Base-by-base conservation (phyloP, 2,888 invertebrate genomes). In the Heteropelma amictum region DNA sequence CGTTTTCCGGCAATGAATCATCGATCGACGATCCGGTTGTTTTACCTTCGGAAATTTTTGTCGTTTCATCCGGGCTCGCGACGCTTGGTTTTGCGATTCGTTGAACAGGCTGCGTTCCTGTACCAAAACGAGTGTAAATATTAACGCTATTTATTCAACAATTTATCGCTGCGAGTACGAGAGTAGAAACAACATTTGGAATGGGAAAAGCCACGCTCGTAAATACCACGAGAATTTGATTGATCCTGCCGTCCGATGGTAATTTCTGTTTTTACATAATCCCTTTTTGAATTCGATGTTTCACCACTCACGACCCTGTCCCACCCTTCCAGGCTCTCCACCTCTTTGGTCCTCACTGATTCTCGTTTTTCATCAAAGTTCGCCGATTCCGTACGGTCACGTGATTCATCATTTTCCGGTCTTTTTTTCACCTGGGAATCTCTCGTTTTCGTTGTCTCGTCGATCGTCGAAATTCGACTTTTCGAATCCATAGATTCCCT, bases 281-380 rank as follows among this genome's bases (percentile, higher is more conserved):
- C 45, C 42, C 33, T 69, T 47, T 12, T 76, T 23, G 19, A 0
- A 33, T 12, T 2, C 4, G 28, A 12, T 1, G 10, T 33, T 63
- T 53, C 45, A 3, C 45, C 56, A 26, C 70, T 64, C 3, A 74
- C 68, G 7, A 80, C 60, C 49, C 78, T 79, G 1, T 60, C 63
- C 84, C 85, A 83, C 5, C 61, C 76, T 33, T 84, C 80, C 7
- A 82, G 70, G 30, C 82, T 84, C 30, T 40, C 63, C 10, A 58
- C 53, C 30, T 80, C 73, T 38, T 53, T 45, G 19, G 58, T 51
- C 40, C 45, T 54, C 40, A 17, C 23, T 14, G 53, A 42, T 3
- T 65, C 19, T 5, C 17, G 12, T 19, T 30, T 49, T 8, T 54
- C 28, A n/a, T 28, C 2, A 7, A 0, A 23, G 35, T 19, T 49